These are phyloP conservation scores for Serripes groenlandicus DNA, from an alignment of 2,888 invertebrate genomes.

Conservation along the genomic window DNA sequence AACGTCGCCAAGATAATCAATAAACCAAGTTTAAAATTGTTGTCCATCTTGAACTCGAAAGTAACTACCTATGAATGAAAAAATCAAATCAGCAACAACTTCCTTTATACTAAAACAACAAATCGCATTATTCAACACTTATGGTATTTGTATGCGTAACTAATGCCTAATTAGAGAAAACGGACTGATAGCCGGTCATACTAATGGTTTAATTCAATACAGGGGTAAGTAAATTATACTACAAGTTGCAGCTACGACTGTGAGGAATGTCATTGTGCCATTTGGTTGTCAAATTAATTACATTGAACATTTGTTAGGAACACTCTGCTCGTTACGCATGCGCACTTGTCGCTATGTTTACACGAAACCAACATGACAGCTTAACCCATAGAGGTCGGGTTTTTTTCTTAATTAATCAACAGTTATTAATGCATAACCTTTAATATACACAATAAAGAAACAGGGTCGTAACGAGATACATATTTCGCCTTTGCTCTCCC, in stretches of 20 bases:
- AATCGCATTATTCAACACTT: too few relatives aligned
- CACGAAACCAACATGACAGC: conserved; percentile 22
- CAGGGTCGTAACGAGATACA: too few relatives aligned
- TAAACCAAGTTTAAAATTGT: background rate
- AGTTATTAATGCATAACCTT: conserved; percentile 8
- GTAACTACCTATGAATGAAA: too few relatives aligned
- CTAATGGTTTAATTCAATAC: too few relatives aligned
- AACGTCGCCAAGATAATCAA: conserved; percentile 1
- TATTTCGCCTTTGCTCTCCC: background rate
- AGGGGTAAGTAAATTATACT: too few relatives aligned
- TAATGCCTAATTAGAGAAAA: too few relatives aligned
- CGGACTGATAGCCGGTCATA: too few relatives aligned
- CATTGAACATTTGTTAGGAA: conserved; percentile 4
- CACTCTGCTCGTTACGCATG: conserved; percentile 30
- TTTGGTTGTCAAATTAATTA: conserved; percentile 21
- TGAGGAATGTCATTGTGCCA: background rate
- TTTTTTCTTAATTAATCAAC: conserved; percentile 15
- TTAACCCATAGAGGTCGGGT: background rate
- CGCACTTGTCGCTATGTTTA: conserved; percentile 19
- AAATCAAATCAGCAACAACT: too few relatives aligned
- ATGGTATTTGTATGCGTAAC: too few relatives aligned
- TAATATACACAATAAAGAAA: too few relatives aligned
- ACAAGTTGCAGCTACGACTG: too few relatives aligned
- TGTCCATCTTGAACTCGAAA: conserved; percentile 19
- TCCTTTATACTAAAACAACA: too few relatives aligned